Base-by-base conservation (phyloP, 2,888 invertebrate genomes). In the Diploptera punctata region DNA sequence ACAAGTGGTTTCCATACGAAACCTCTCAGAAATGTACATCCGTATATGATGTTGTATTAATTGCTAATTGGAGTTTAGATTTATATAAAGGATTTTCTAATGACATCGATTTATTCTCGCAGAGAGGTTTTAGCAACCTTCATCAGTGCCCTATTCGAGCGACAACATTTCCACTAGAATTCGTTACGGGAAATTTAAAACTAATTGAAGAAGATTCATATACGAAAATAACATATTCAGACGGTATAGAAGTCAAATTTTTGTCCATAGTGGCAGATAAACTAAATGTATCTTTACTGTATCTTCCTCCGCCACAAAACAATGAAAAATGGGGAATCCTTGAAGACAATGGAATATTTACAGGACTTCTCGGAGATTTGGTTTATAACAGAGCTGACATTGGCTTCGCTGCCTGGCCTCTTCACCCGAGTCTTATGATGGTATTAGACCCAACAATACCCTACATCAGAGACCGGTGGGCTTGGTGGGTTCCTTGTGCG, bases 401-500 rank as follows among this genome's bases (percentile, higher is more conserved):
- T 7, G 62, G 62, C 0, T 62, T 62, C 21, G 38, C 62, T 19
- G 62, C 43, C 13, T 62, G 62, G 62, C 62, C 62, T 18, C 21
- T 62, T 21, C 62, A 62, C 29, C 62, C 38, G 3, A 5, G 2
- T 19, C 38, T 38, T 19, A 19, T 62, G 3, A 21, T 21, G 18
- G 16, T 38, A 21, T 4, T 62, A 2, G 62, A 62, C 43, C 13
- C 62, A 3, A 62, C 62, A 4, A 62, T 16, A 43, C 16, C 62
- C 1, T 62, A 62, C 43, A 16, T 43, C 19, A n/a, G 43, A 16
- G 62, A 62, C 3, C 38, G 5, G 10, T 62, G 62, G 62, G 21
- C 21, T 4, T 60, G 60, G 60, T 60, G 31, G 29, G 60, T 60
- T 7, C 60, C 60, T n/a, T 60, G 60, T n/a, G 60, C 60, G 16